These are phyloP conservation scores for Steinernema feltiae DNA, from an alignment of 1,140 invertebrate genomes.

Conservation along the genomic window DNA sequence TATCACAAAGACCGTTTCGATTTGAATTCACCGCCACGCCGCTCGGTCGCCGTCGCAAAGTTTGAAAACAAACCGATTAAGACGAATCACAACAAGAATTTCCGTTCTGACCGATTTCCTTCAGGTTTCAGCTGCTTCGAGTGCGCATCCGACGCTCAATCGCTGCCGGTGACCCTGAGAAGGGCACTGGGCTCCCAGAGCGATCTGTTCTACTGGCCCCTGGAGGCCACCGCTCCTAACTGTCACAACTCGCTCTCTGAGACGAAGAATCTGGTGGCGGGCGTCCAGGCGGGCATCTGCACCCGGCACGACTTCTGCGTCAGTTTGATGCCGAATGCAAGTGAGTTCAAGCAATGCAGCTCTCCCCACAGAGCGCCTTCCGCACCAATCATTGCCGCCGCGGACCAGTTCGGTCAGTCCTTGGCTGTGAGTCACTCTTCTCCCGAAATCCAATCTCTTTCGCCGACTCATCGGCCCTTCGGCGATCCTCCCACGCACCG, in stretches of 20 bases:
- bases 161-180: neutral
- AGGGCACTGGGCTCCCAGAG: neutral
- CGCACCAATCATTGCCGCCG: too few relatives aligned
- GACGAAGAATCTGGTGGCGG: neutral
- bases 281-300: neutral
- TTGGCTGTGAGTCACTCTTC: too few relatives aligned
- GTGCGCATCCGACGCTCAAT: conserved; percentile 1
- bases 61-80: neutral
- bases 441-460: neutral
- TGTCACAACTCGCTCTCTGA: neutral
- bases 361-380: too few relatives aligned
- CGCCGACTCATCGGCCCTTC: too few relatives aligned
- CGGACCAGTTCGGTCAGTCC: neutral
- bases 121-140: conserved; percentile 9
- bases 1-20: too few relatives aligned
- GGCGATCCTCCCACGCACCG: neutral
- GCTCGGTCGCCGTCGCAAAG: too few relatives aligned
- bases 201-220: conserved; percentile 7
- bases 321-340: neutral
- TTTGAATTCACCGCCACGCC: too few relatives aligned
- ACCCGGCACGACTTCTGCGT: conserved; percentile 1
- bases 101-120: neutral
- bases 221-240: neutral
- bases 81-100: neutral
- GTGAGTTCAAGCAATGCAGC: neutral